phyloP scores from a whole-genome alignment of 2,888 invertebrate species.

The Hirudinaria manillensis region DNA sequence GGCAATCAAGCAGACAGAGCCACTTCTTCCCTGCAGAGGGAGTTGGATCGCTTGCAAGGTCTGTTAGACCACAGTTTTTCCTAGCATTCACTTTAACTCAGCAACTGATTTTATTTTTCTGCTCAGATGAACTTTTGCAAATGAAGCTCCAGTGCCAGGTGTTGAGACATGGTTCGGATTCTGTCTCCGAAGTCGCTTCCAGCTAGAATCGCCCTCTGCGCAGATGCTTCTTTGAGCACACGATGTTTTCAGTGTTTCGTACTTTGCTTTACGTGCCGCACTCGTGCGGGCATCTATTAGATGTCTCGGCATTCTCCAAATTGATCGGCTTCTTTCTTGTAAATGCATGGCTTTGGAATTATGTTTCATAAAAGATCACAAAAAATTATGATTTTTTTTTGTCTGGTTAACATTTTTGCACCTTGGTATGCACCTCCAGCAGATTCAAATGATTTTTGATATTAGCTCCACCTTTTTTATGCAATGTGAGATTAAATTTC shows the following conservation, averaged over 20 bases:
- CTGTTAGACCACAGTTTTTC: not conserved
- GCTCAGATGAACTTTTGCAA: conserved; percentile 31
- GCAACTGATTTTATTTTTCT: not conserved
- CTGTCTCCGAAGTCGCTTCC: conserved; percentile 9
- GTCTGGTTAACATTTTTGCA: no score
- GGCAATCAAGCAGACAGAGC: conserved; percentile 28
- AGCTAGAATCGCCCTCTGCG: conserved; percentile 8
- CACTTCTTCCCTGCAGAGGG: conserved; percentile 31
- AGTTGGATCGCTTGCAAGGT: conserved; percentile 31
- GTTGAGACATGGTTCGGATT: conserved; percentile 25
- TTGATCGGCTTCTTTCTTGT: no score
- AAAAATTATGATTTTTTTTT: no score
- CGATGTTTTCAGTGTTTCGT: conserved; percentile 1
- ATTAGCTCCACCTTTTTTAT: no score
- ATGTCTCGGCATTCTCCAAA: no score
- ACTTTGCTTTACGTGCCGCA: not conserved
- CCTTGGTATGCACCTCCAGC: no score
- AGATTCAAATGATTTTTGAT: no score
- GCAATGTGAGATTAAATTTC: no score
- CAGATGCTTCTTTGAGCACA: not conserved
- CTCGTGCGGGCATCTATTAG: not conserved
- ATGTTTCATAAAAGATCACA: no score
- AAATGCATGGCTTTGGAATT: no score
- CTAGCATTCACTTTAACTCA: not conserved
- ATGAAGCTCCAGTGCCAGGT: conserved; percentile 25